Percentiles rank a stretch among this genome's conserved stretches.
phyloP scores from a whole-genome alignment of 2,113 vertebrate genomes.

The Thamnaconus septentrionalis region DNA sequence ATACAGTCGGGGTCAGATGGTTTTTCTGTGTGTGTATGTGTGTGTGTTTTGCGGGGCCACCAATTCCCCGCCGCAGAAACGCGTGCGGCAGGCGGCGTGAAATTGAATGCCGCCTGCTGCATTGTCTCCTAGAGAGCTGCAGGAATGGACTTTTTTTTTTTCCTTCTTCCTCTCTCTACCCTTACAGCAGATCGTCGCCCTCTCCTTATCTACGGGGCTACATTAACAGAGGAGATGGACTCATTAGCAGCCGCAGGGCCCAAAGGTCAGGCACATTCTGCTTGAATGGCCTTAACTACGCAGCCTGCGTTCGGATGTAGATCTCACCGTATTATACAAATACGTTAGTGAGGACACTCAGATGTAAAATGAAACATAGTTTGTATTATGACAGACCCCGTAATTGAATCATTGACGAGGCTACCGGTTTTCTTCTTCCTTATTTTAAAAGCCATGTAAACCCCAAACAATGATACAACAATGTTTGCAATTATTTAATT shows the following conservation, averaged over 20 bases:
- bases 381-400: too few species aligned
- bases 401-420: too few species aligned
- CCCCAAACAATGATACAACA: too few species aligned
- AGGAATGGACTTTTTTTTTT: not conserved
- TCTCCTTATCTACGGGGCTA: constrained; percentile 47
- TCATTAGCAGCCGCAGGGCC: constrained; percentile 45
- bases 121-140: not conserved
- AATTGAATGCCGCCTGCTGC: constrained; percentile 1
- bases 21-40: constrained; percentile 1
- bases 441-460: too few species aligned
- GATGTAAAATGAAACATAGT: too few species aligned
- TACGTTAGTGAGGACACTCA: too few species aligned
- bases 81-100: not conserved
- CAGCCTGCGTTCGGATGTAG: too few species aligned
- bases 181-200: not conserved
- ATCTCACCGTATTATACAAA: too few species aligned
- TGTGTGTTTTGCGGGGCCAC: too few species aligned
- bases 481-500: too few species aligned
- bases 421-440: too few species aligned
- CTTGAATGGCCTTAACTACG: constrained; percentile 1
- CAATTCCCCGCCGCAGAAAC: constrained; percentile 4
- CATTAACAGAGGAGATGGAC: constrained; percentile 25
- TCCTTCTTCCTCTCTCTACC: too few species aligned
- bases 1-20: constrained; percentile 24
- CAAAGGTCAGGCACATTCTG: constrained; percentile 11